A percentile compares a stretch with the other conserved stretches of the same genome.
Conservation (phyloP, 2,888 invertebrate species). For the Zaprionus bogoriensis region DNA sequence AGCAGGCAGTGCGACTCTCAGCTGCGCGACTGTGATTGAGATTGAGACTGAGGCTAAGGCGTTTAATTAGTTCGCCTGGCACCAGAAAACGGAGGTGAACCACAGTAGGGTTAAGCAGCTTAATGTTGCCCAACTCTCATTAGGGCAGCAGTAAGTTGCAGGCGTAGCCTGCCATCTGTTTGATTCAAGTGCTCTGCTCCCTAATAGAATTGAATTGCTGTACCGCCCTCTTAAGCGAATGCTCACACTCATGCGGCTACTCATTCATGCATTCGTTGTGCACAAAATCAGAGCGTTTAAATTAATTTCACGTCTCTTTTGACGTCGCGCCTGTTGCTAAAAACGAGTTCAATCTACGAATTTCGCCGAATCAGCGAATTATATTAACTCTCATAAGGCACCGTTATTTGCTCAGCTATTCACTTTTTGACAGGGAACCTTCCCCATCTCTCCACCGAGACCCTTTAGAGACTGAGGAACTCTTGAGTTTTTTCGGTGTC, state of each 20-base stretch:
- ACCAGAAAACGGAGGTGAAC: slow-evolving; percentile 49
- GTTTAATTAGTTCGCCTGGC: slow-evolving; percentile 66
- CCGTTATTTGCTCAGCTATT: slow-evolving; percentile 25
- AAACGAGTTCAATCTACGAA: slow-evolving; percentile 32
- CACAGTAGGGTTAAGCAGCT: slow-evolving; percentile 69
- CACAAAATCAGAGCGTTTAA: slow-evolving; percentile 51
- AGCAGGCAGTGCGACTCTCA: slow-evolving; percentile 12
- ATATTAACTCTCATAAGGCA: slow-evolving; percentile 18
- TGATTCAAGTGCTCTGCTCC: slow-evolving; percentile 28
- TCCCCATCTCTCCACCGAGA: background rate
- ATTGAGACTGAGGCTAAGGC: slow-evolving; percentile 22
- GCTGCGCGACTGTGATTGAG: background rate
- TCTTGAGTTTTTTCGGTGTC: background rate
- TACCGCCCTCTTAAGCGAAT: slow-evolving; percentile 6
- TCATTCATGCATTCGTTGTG: slow-evolving; percentile 2
- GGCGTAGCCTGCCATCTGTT: slow-evolving; percentile 46
- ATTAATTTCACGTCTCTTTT: slow-evolving; percentile 56
- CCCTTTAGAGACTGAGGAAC: background rate
- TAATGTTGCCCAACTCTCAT: slow-evolving; percentile 38
- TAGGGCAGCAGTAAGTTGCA: slow-evolving; percentile 9
- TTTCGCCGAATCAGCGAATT: slow-evolving; percentile 38
- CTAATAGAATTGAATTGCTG: slow-evolving; percentile 57
- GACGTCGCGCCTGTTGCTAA: slow-evolving; percentile 2
- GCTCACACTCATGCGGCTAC: slow-evolving; percentile 6
- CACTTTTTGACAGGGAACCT: slow-evolving; percentile 2